A percentile compares a stretch with the other conserved stretches of the same genome.
Conservation (phyloP, 2,797 vertebrate species). For the Dicrostonyx torquatus region DNA sequence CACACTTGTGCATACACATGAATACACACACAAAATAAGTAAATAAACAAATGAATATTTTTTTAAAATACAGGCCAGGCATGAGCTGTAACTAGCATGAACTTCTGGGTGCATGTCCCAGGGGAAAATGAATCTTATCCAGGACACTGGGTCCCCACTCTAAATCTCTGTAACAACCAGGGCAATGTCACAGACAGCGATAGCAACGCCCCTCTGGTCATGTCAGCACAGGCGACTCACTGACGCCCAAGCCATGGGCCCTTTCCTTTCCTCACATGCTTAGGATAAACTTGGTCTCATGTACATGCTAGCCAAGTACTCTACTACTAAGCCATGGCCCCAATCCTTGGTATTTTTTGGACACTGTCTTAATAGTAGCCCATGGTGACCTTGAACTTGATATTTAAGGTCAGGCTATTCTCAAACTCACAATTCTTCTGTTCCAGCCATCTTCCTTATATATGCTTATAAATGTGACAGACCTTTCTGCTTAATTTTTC, state of each 20-base stretch:
- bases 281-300: neutral
- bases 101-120: neutral
- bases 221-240: neutral
- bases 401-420: neutral
- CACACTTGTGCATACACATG: neutral
- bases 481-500: neutral
- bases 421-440: neutral
- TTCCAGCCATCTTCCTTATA: neutral
- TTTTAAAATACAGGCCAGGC: neutral
- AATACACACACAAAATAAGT: neutral
- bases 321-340: neutral
- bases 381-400: neutral
- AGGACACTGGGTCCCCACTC: neutral
- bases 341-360: neutral
- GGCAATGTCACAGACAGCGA: neutral
- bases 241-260: neutral
- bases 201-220: neutral
- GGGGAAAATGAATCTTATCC: neutral
- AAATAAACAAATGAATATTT: neutral
- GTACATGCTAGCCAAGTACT: too few species aligned
- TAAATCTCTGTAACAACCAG: neutral
- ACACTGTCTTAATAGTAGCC: neutral
- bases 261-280: neutral
- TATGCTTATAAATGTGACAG: neutral
- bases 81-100: neutral